A percentile compares a stretch with the other conserved stretches of the same genome.
Conservation (phyloP, 1,140 invertebrate genomes). For the Nautilus pompilius region DNA sequence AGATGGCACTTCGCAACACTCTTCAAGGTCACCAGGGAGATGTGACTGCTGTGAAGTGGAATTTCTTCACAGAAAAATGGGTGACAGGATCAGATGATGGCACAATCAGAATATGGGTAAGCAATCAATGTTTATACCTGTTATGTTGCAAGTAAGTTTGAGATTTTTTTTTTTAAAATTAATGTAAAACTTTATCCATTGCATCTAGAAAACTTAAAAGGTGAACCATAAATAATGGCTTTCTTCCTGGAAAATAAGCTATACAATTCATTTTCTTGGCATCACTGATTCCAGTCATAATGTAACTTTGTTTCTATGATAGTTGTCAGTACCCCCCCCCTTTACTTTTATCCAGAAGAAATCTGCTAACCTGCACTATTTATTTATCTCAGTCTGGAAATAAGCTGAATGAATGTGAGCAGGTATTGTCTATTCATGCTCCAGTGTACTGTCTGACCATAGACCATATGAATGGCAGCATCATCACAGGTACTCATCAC, state of each 20-base stretch:
- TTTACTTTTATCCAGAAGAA: too few species aligned
- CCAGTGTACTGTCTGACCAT: constrained; percentile 45
- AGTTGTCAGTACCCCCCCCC: too few species aligned
- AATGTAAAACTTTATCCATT: too few species aligned
- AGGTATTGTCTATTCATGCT: constrained; percentile 38
- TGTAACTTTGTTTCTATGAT: not conserved
- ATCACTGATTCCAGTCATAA: not conserved
- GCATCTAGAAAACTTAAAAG: too few species aligned
- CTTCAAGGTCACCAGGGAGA: constrained; percentile 52
- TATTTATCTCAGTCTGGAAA: constrained; percentile 29
- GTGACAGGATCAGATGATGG: constrained; percentile 53
- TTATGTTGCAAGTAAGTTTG: too few species aligned
- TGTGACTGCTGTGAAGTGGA: constrained; percentile 51
- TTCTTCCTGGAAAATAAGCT: too few species aligned
- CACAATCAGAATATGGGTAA: constrained; percentile 53
- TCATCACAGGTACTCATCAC: constrained; percentile 47
- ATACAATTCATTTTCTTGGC: not conserved
- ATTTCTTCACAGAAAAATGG: constrained; percentile 41
- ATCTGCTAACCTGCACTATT: too few species aligned
- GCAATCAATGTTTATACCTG: too few species aligned
- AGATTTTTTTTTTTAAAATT: too few species aligned
- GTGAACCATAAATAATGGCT: too few species aligned
- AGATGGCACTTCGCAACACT: constrained; percentile 51
- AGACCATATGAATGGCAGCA: constrained; percentile 46
- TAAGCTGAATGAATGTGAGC: constrained; percentile 51